Base-by-base conservation (phyloP, 2,113 vertebrate species). In the Prinia subflava region DNA sequence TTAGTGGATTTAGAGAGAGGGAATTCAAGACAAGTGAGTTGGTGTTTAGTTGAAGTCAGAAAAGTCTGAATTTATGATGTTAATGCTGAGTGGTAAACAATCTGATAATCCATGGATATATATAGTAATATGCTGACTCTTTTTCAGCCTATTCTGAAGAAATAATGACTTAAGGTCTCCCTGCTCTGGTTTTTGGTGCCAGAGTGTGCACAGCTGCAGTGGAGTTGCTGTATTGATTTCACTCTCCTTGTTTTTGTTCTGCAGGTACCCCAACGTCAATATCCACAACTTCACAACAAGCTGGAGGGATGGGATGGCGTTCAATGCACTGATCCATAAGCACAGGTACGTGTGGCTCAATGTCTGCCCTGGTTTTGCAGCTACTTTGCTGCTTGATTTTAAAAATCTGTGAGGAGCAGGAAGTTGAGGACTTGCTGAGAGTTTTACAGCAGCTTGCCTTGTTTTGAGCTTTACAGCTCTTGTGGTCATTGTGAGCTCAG, bases 261-360 rank as follows among this genome's bases (percentile, higher is more conserved):
- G 14, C 98, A 99, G 99, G 28, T 99, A 99, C 95, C 98, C 99
- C 65, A 99, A 99, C 0, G 99, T 99, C 95, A 99, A 99, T 97
- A 99, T 99, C 94, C 99, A 99, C 97, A 99, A 99, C 97, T 99
- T 99, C 83, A 99, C 98, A 56, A 99, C 99, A 6, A 99, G 99
- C 98, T 99, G 99, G 99, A 98, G 99, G 71, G 99, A 99, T 2
- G 99, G 99, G 24, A 99, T 99, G 99, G 99, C 99, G 20, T 99
- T 99, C 98, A 99, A 99, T 15, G 99, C 99, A 15, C 98, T 99
- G 83, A 99, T 99, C 94, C 99, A 99, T 97, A 99, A 99, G 97
- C 99, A 99, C 98, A 98, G 99, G 99, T 99, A 97, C 1, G 74
- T 88, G 39, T 35, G 64, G 15, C 25, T 41, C 8, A 15, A 5